Evolutionary conservation across 35 echinoderm and acorn worm genomes (phyloP), one percentile per base, ranked within the genome.

Genomic region (Heliocidaris tuberculata): DNA sequence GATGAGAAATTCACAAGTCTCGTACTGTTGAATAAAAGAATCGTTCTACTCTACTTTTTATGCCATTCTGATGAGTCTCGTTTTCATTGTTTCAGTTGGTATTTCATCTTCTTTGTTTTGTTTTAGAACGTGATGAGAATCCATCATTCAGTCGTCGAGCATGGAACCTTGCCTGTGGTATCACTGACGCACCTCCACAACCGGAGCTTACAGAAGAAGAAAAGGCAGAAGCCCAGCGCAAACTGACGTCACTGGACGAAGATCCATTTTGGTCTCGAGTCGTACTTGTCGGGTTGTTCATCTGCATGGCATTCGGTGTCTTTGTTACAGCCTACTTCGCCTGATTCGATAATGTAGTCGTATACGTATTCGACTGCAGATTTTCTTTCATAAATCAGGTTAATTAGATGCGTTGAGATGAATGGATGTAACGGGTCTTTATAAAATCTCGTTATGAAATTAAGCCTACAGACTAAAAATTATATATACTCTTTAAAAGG

Each of bases 91-190:
- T 86, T 86, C 21, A 29, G 31, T 86, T 32, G 13, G 27, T 86
- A 11, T 12, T 15, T 89, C 87, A 32, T 89, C 24, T 89, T 89
- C 29, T 32, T 42, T 86, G 7, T 89, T 13, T 30, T 9, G 7
- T 15, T 87, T 7, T 31, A 95, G 94, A 48, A 9, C 85, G 85
- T 54, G 86, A 59, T 60, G 86, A 60, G n/a, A 60, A 95, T 32
- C 86, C 86, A 21, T 89, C 94, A 52, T 54, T 95, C 47, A 15
- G 47, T 31, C 86, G 94, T n/a, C 59, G 71, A 90, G 19, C 60
- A 10, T 96, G 95, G 95, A 96, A 96, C 86, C 24, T 94, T 11
- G 15, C 90, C 0, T 96, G 95, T 85, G 95, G 95, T 47, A 96
- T 96, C 31, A 94, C 86, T 2, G 19, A 86, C 30, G 19, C 31